Percentiles rank a stretch among this genome's conserved stretches.
Evolutionary conservation across 30 jellyfish, hydroid and myxozoan species (phyloP).

Genomic region (Mastigias papua): DNA sequence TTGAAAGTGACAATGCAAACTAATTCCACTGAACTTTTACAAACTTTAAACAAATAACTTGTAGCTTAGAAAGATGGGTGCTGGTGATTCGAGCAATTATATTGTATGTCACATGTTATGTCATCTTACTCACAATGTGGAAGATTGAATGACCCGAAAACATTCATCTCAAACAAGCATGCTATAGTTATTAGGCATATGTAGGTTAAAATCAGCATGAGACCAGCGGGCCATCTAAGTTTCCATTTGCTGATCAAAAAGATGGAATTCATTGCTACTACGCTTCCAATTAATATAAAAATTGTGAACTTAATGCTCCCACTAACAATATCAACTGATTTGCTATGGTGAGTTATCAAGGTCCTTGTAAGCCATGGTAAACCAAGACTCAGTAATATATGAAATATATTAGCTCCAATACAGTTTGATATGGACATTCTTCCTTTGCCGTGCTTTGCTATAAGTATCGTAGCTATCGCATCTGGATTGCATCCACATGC

Average conservation of each 20-base stretch:
- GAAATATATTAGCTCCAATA: slow-evolving; percentile 91
- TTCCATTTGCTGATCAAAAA: slow-evolving; percentile 66
- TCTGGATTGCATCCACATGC: slow-evolving; percentile 96
- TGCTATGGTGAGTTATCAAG: slow-evolving; percentile 68
- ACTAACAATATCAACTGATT: slow-evolving; percentile 53
- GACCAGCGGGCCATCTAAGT: slow-evolving; percentile 60
- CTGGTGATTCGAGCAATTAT: not conserved
- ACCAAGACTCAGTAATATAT: slow-evolving; percentile 89
- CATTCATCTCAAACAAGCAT: slow-evolving; percentile 69
- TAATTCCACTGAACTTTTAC: not conserved
- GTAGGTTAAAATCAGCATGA: slow-evolving; percentile 28
- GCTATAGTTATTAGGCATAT: slow-evolving; percentile 41
- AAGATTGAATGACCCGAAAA: slow-evolving; percentile 53
- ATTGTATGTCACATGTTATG: slow-evolving; percentile 18
- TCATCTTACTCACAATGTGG: slow-evolving; percentile 49
- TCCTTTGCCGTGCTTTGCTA: slow-evolving; percentile 90
- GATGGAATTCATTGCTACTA: slow-evolving; percentile 48
- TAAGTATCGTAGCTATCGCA: slow-evolving; percentile 85
- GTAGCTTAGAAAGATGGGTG: not conserved
- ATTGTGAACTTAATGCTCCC: slow-evolving; percentile 73
- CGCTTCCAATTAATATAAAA: slow-evolving; percentile 65
- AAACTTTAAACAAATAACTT: not conserved
- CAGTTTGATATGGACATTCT: slow-evolving; percentile 94
- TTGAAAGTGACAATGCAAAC: too few species aligned
- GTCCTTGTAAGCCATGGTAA: slow-evolving; percentile 91